Conservation (phyloP, 30 jellyfish, hydroid and myxozoan genomes). For the Chrysaora quinquecirrha region DNA sequence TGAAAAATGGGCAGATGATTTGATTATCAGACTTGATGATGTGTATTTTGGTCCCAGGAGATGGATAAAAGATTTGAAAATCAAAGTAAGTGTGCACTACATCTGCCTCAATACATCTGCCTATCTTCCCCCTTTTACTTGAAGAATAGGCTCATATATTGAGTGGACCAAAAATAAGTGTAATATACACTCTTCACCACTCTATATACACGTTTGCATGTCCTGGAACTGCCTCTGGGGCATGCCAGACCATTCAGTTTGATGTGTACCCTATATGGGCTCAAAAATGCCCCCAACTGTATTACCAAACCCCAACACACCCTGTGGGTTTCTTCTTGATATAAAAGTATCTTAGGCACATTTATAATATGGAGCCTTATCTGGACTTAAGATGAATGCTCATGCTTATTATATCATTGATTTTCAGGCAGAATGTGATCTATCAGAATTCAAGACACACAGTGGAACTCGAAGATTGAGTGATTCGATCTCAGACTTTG, state of each 20-base stretch:
- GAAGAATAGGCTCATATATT: background rate
- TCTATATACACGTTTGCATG: background rate
- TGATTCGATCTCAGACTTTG: conserved; percentile 68
- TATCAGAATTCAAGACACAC: conserved; percentile 55
- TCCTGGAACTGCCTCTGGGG: background rate
- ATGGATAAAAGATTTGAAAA: conserved; percentile 72
- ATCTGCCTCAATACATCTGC: background rate
- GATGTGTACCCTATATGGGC: background rate
- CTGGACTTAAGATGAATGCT: too few species aligned
- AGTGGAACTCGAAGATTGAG: conserved; percentile 53
- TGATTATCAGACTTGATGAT: conserved; percentile 35
- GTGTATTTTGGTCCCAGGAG: conserved; percentile 62
- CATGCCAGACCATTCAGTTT: background rate
- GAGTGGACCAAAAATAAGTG: background rate
- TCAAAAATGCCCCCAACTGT: background rate
- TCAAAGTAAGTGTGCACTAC: conserved; percentile 32
- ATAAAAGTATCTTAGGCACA: too few species aligned
- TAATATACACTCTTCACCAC: background rate
- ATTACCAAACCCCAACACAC: too few species aligned
- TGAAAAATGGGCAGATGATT: conserved; percentile 66
- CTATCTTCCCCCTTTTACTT: background rate
- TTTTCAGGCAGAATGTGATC: conserved; percentile 53
- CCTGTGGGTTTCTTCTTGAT: too few species aligned
- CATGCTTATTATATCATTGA: background rate
- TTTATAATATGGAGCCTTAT: too few species aligned